Evolutionary conservation across 2,888 invertebrate species (phyloP).

Genomic region (Meiosimyza platycephala): DNA sequence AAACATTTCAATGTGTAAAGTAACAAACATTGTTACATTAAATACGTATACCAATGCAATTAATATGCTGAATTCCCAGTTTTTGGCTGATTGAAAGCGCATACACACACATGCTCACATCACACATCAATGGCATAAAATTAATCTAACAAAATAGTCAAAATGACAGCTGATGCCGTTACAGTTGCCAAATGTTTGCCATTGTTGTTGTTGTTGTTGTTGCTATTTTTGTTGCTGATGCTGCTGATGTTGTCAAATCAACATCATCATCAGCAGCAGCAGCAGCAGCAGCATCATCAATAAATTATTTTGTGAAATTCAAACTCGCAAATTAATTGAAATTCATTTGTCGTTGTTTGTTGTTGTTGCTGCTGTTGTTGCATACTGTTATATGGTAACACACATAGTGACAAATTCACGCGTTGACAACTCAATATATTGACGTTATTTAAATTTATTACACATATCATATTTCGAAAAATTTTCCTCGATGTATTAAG

Average conservation of each 20-base stretch:
- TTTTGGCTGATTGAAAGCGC: neutral
- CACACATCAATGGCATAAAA: slow-evolving; percentile 4
- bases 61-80: neutral
- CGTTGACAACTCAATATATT: neutral
- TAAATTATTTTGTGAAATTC: slow-evolving; percentile 20
- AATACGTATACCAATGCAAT: too few relatives aligned
- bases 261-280: neutral
- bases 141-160: neutral
- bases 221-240: slow-evolving; percentile 10
- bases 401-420: slow-evolving; percentile 3
- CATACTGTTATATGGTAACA: neutral
- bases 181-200: too few relatives aligned
- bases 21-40: too few relatives aligned
- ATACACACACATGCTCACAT: slow-evolving; percentile 16
- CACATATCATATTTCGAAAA: neutral
- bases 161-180: slow-evolving; percentile 6
- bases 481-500: neutral
- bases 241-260: slow-evolving; percentile 26
- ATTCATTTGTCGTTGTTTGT: slow-evolving; percentile 21
- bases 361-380: neutral
- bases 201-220: neutral
- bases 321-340: slow-evolving; percentile 21
- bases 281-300: slow-evolving; percentile 9
- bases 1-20: too few relatives aligned
- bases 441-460: too few relatives aligned